Percentiles rank a stretch among this genome's conserved stretches.
Evolutionary conservation across 2,797 vertebrate species (phyloP).

Genomic region (Luscinia megarhynchos): DNA sequence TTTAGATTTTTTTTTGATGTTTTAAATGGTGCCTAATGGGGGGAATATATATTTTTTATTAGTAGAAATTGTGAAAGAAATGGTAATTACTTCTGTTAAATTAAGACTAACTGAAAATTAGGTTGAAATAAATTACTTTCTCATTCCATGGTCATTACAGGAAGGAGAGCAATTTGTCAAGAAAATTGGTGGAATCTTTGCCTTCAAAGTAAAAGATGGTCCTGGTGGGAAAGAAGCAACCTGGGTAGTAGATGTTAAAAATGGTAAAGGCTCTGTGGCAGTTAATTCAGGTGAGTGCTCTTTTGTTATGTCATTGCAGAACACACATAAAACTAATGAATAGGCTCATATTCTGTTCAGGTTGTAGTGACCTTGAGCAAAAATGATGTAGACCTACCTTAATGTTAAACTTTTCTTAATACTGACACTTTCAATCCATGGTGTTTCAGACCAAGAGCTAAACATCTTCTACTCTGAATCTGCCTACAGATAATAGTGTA

Average conservation of each 20-base stretch:
- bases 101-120: neutral
- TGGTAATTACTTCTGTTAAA: neutral
- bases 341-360: neutral
- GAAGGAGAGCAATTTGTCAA: conserved; percentile 91
- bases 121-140: neutral
- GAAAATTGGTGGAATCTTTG: conserved; percentile 92
- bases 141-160: conserved; percentile 69
- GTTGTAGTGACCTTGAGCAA: neutral
- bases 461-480: neutral
- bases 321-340: neutral
- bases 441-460: neutral
- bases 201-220: conserved; percentile 92
- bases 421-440: neutral
- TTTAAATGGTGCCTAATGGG: neutral
- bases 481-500: neutral
- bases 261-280: conserved; percentile 89
- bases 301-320: neutral
- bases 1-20: neutral
- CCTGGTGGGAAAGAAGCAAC: conserved; percentile 89
- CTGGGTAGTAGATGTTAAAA: conserved; percentile 97
- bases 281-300: conserved; percentile 83
- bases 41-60: neutral
- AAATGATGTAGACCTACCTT: neutral
- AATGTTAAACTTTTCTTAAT: neutral
- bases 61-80: neutral